These are phyloP conservation scores for Paramuricea clavata DNA, from an alignment of 92 coral and sea anemone species.

Conservation along the genomic window DNA sequence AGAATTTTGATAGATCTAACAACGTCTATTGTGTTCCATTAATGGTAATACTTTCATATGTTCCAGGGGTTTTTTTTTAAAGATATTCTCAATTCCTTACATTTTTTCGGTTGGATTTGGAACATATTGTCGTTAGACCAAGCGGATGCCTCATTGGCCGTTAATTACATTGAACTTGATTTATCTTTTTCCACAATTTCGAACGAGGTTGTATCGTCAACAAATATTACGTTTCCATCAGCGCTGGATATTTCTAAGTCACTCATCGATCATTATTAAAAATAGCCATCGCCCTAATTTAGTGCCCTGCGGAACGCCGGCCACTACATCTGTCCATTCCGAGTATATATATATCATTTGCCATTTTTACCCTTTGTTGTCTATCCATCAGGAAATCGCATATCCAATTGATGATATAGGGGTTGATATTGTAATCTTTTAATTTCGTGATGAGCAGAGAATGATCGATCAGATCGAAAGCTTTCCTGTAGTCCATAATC, in stretches of 20 bases:
- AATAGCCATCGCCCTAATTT: slow-evolving; percentile 40
- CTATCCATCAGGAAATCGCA: slow-evolving; percentile 24
- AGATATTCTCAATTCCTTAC: slow-evolving; percentile 15
- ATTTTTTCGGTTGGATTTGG: slow-evolving; percentile 24
- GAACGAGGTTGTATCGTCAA: not conserved
- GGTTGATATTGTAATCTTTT: slow-evolving; percentile 24
- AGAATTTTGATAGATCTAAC: no score
- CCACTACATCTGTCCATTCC: slow-evolving; percentile 18
- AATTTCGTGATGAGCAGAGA: not conserved
- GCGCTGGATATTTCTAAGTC: not conserved
- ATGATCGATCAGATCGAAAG: not conserved
- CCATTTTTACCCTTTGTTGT: slow-evolving; percentile 16
- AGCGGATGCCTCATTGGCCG: not conserved
- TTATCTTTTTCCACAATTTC: slow-evolving; percentile 5
- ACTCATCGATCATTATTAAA: slow-evolving; percentile 26
- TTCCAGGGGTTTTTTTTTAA: not conserved
- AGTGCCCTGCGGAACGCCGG: slow-evolving; percentile 9
- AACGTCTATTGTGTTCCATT: no score
- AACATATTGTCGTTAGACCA: slow-evolving; percentile 3
- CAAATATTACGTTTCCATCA: not conserved
- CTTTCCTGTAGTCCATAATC: not conserved
- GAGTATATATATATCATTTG: not conserved
- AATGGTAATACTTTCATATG: no score
- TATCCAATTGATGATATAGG: slow-evolving; percentile 49
- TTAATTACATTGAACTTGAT: not conserved